Evolutionary conservation across 1,140 invertebrate species (phyloP).

Genomic region (Monochamus saltuarius): DNA sequence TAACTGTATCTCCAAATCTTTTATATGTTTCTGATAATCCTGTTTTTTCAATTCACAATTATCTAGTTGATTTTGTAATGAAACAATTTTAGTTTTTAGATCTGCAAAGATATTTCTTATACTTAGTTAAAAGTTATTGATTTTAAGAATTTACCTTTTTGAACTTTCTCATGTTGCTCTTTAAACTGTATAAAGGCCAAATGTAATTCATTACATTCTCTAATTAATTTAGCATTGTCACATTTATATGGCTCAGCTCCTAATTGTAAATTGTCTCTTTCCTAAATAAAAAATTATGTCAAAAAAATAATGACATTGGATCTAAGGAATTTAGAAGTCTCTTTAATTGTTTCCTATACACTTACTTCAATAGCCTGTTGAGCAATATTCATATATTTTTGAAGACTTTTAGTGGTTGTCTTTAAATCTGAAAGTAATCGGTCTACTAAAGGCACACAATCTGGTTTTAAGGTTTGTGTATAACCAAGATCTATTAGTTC

Average conservation of each 20-base stretch:
- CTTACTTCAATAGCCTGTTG: constrained; percentile 62
- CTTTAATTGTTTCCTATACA: neutral
- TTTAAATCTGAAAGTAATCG: constrained; percentile 72
- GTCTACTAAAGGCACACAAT: constrained; percentile 73
- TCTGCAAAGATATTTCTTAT: constrained; percentile 50
- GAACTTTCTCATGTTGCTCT: constrained; percentile 61
- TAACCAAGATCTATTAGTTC: constrained; percentile 73
- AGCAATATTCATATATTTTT: constrained; percentile 74
- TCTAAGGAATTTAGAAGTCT: neutral
- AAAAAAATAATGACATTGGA: neutral
- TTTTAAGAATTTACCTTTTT: constrained; percentile 52
- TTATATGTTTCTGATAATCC: constrained; percentile 31
- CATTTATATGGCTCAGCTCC: constrained; percentile 68
- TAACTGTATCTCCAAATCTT: constrained; percentile 28
- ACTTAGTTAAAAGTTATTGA: too few relatives aligned
- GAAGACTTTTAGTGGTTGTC: constrained; percentile 75
- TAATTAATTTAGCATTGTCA: constrained; percentile 68
- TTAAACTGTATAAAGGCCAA: constrained; percentile 64
- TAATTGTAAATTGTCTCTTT: constrained; percentile 59
- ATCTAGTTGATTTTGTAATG: constrained; percentile 60
- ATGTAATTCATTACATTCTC: constrained; percentile 73
- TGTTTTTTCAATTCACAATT: constrained; percentile 34
- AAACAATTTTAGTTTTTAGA: constrained; percentile 59
- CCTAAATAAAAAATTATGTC: constrained; percentile 49
- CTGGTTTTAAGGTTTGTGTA: constrained; percentile 67